Conservation (phyloP, 2,888 invertebrate species). For the Rhimphoctona megacephalus region DNA sequence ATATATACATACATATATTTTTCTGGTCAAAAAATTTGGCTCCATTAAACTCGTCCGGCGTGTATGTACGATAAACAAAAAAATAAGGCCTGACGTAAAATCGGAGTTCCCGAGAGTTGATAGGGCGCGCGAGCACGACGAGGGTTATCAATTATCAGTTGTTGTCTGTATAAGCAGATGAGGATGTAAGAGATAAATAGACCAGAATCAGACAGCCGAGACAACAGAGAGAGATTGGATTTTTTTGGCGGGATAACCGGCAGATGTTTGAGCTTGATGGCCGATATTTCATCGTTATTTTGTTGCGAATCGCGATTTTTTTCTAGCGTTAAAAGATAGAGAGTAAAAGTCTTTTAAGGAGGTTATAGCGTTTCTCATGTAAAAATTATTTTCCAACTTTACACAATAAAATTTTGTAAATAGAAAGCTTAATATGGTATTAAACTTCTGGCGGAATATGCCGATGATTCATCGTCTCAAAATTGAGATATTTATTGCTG, state of each 20-base stretch:
- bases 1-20: not conserved
- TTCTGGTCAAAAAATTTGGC: not conserved
- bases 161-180: conserved; percentile 8
- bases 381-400: no score
- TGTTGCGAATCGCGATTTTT: not conserved
- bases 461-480: no score
- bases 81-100: conserved; percentile 3
- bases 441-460: no score
- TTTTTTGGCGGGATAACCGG: conserved; percentile 1
- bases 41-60: not conserved
- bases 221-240: not conserved
- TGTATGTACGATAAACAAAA: conserved; percentile 2
- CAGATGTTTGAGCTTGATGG: not conserved
- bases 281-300: not conserved
- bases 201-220: not conserved
- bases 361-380: no score
- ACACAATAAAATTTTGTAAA: no score
- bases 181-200: conserved; percentile 26
- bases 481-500: no score
- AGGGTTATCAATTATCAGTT: conserved; percentile 34
- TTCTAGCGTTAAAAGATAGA: not conserved
- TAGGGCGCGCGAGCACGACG: conserved; percentile 7
- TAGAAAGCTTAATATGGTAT: no score
- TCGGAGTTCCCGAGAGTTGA: conserved; percentile 9
- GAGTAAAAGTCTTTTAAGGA: no score